A percentile compares a stretch with the other conserved stretches of the same genome.
Evolutionary conservation across 2,797 vertebrate genomes (phyloP).

Genomic region (Poeciliopsis presidionis): DNA sequence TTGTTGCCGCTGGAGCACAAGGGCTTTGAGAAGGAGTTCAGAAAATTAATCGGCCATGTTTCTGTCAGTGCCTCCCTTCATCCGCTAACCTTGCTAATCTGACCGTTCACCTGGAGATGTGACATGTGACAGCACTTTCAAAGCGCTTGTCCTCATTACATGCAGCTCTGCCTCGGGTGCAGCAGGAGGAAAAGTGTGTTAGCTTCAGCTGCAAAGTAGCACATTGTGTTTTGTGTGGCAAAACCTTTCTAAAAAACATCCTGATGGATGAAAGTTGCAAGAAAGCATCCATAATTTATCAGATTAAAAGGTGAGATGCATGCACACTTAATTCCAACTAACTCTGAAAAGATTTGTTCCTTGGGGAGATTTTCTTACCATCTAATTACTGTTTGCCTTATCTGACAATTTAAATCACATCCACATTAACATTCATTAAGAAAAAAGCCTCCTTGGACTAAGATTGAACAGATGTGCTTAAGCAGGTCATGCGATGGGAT

Average conservation of each 20-base stretch:
- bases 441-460: constrained; percentile 7
- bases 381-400: constrained; percentile 17
- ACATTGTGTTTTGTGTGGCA: neutral
- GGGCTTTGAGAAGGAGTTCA: constrained; percentile 24
- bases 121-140: constrained; percentile 23
- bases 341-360: constrained; percentile 9
- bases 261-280: neutral
- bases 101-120: constrained; percentile 20
- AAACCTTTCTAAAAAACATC: neutral
- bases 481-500: constrained; percentile 10
- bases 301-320: neutral
- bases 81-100: constrained; percentile 11
- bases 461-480: constrained; percentile 11
- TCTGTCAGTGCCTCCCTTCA: constrained; percentile 24
- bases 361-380: neutral
- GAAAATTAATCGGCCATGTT: constrained; percentile 37
- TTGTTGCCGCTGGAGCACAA: constrained; percentile 11
- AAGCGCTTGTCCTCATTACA: constrained; percentile 24
- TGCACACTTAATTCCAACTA: neutral
- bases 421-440: constrained; percentile 25
- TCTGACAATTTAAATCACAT: constrained; percentile 21
- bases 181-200: neutral
- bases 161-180: constrained; percentile 5
- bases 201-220: neutral
- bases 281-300: constrained; percentile 18